Evolutionary conservation across 2,113 vertebrate species (phyloP).

Genomic region (Cyanistes caeruleus): DNA sequence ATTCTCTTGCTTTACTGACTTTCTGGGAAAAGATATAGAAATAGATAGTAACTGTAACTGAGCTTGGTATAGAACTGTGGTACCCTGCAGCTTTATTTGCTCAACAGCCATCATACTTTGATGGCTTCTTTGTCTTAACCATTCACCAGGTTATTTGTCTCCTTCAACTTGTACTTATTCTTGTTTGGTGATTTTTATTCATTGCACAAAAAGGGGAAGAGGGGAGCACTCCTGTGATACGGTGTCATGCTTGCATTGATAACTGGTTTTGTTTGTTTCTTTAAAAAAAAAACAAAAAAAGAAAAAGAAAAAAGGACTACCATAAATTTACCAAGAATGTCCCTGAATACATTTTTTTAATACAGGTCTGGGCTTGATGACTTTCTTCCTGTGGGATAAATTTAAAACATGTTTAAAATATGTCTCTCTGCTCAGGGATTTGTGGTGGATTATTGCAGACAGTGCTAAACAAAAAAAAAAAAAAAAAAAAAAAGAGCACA

Average conservation of each 20-base stretch:
- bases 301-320: conserved; percentile 32
- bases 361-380: conserved; percentile 71
- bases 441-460: conserved; percentile 86
- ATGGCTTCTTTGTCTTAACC: conserved; percentile 62
- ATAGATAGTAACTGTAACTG: conserved; percentile 65
- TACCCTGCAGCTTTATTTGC: conserved; percentile 67
- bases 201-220: conserved; percentile 51
- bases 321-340: conserved; percentile 60
- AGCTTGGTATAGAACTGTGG: conserved; percentile 67
- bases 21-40: conserved; percentile 49
- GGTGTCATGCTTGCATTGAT: conserved; percentile 46
- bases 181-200: conserved; percentile 50
- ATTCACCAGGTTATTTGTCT: conserved; percentile 56
- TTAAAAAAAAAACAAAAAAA: background rate
- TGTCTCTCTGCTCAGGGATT: conserved; percentile 97
- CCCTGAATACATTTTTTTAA: conserved; percentile 71
- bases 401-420: conserved; percentile 79
- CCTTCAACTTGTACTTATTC: conserved; percentile 51
- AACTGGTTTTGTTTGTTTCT: conserved; percentile 45
- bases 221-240: conserved; percentile 54
- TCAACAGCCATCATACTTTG: conserved; percentile 57
- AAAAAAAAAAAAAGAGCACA: conserved; percentile 81
- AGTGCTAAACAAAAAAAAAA: conserved; percentile 79
- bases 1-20: conserved; percentile 39
- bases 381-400: conserved; percentile 70